A percentile compares a stretch with the other conserved stretches of the same genome.
Conservation (phyloP, 2,113 vertebrate genomes). For the Miniopterus natalensis region DNA sequence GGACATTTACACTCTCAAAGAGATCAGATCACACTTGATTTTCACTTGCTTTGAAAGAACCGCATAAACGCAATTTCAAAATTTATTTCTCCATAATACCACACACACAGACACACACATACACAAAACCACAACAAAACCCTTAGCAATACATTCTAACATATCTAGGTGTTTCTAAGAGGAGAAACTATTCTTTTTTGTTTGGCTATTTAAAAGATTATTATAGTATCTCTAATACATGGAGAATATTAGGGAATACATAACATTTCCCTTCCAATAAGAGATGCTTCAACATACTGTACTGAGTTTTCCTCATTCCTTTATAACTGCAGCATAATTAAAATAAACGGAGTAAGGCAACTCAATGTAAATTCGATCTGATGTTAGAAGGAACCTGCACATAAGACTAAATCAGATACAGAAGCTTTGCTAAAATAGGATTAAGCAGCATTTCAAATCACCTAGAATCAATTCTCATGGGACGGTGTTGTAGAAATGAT, state of each 20-base stretch:
- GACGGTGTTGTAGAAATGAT: conserved; percentile 72
- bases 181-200: conserved; percentile 34
- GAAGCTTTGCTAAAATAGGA: conserved; percentile 67
- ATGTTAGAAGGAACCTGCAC: conserved; percentile 68
- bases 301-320: conserved; percentile 6
- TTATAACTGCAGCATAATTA: conserved; percentile 63
- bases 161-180: conserved; percentile 24
- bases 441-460: conserved; percentile 78
- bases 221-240: conserved; percentile 31
- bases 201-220: conserved; percentile 53
- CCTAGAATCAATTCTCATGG: conserved; percentile 73
- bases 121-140: not conserved
- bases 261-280: conserved; percentile 41
- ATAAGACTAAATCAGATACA: conserved; percentile 57
- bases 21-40: conserved; percentile 33
- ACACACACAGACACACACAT: not conserved
- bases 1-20: conserved; percentile 57
- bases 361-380: conserved; percentile 67
- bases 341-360: conserved; percentile 62
- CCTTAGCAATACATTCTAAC: conserved; percentile 41
- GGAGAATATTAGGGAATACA: not conserved
- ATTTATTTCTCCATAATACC: conserved; percentile 37
- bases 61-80: conserved; percentile 58
- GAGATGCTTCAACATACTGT: not conserved
- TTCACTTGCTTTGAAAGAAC: conserved; percentile 64